A percentile compares a stretch with the other conserved stretches of the same genome.
Evolutionary conservation across 1,140 invertebrate species (phyloP).

Genomic region (Mercenaria mercenaria): DNA sequence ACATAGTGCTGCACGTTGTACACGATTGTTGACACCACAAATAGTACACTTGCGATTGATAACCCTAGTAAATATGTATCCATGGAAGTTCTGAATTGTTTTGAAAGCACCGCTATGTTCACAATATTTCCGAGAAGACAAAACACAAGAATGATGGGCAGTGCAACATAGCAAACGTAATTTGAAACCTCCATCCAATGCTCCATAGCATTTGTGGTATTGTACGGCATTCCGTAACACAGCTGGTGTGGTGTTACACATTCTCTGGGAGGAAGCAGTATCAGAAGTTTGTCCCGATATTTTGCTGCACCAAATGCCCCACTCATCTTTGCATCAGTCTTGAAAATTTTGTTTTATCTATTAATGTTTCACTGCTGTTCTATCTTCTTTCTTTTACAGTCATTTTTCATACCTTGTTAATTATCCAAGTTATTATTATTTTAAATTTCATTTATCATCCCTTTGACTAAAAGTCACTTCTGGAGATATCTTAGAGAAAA

Average conservation of each 20-base stretch:
- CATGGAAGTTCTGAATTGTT: constrained; percentile 76
- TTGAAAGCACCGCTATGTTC: constrained; percentile 77
- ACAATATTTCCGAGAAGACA: constrained; percentile 78
- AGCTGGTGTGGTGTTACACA: constrained; percentile 76
- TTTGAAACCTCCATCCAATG: constrained; percentile 81
- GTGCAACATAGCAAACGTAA: constrained; percentile 80
- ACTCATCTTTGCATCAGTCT: not conserved
- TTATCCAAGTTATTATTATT: too few species aligned
- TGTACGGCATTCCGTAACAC: constrained; percentile 61
- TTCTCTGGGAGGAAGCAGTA: constrained; percentile 75
- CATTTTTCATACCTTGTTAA: too few species aligned
- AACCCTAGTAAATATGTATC: constrained; percentile 83
- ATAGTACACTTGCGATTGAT: constrained; percentile 75
- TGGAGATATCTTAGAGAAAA: too few species aligned
- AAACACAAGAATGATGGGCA: constrained; percentile 79
- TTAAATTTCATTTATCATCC: too few species aligned
- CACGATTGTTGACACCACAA: constrained; percentile 72
- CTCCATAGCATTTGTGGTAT: constrained; percentile 63
- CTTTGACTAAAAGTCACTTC: too few species aligned
- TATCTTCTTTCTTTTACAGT: too few species aligned
- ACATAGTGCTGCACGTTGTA: constrained; percentile 79
- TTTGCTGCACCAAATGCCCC: not conserved
- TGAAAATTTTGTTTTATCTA: too few species aligned
- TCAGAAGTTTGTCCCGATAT: constrained; percentile 72
- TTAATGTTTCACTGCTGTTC: too few species aligned